A percentile compares a stretch with the other conserved stretches of the same genome.
Evolutionary conservation across 2,797 vertebrate genomes (phyloP).

Genomic region (Hippopotamyrus pictus): DNA sequence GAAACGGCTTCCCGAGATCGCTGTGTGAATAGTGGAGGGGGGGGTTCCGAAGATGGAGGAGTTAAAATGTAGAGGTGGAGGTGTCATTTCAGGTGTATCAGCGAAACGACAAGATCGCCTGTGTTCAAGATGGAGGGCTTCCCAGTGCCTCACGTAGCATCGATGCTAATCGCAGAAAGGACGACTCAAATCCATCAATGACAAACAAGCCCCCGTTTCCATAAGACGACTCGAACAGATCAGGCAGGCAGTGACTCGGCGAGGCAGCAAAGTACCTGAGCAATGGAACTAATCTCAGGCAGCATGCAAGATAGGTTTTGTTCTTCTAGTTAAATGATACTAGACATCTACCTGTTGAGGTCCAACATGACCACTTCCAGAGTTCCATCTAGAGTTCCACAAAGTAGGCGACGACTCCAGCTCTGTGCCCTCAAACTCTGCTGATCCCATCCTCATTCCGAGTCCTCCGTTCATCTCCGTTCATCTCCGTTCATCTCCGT

Average conservation of each 20-base stretch:
- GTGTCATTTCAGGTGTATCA: no score
- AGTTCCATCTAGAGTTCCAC: neutral
- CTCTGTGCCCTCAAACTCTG: neutral
- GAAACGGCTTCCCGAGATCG: neutral
- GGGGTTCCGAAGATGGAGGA: neutral
- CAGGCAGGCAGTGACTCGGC: neutral
- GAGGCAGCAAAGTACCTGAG: neutral
- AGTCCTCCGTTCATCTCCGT: neutral
- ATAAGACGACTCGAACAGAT: neutral
- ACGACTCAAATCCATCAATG: neutral
- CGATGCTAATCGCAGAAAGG: neutral
- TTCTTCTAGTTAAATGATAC: neutral
- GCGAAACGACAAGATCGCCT: neutral
- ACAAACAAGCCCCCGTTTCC: neutral
- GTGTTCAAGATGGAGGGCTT: neutral
- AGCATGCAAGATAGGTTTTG: neutral
- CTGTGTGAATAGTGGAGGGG: neutral
- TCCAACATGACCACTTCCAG: neutral
- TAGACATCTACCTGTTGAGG: neutral
- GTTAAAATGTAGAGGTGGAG: neutral
- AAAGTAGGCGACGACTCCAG: neutral
- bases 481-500: no score
- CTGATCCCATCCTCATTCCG: neutral
- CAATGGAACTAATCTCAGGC: neutral
- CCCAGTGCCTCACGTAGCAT: neutral